phyloP scores from a whole-genome alignment of 1,140 invertebrate genomes.

The Halesus radiatus region DNA sequence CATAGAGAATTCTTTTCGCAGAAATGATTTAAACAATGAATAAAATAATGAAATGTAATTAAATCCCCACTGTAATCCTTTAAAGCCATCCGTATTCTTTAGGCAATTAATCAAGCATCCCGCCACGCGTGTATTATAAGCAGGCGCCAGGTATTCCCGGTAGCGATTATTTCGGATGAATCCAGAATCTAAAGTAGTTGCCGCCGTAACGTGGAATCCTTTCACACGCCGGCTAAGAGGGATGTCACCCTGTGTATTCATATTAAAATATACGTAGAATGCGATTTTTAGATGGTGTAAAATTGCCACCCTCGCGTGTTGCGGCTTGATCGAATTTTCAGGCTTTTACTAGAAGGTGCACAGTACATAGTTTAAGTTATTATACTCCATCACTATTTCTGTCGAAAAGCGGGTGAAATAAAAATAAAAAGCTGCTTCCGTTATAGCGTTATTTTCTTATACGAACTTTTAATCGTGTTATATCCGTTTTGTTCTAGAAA shows the following conservation, averaged over 20 bases:
- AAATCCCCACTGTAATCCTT: too few relatives aligned
- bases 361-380: conserved; percentile 1
- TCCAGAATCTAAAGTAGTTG: neutral
- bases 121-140: too few relatives aligned
- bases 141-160: neutral
- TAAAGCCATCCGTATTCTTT: too few relatives aligned
- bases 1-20: too few relatives aligned
- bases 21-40: too few relatives aligned
- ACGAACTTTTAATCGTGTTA: neutral
- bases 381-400: conserved; percentile 8
- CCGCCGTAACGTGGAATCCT: neutral
- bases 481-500: neutral
- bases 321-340: conserved; percentile 19
- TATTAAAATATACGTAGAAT: conserved; percentile 1
- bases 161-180: neutral
- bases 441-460: neutral
- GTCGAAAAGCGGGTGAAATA: neutral
- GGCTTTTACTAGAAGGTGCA: conserved; percentile 11
- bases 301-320: conserved; percentile 1
- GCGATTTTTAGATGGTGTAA: conserved; percentile 2
- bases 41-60: too few relatives aligned
- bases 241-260: neutral
- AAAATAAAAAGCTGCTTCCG: neutral
- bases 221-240: neutral
- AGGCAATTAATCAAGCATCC: too few relatives aligned